phyloP scores from a whole-genome alignment of 2,888 invertebrate genomes.

The Osmoderma eremita region DNA sequence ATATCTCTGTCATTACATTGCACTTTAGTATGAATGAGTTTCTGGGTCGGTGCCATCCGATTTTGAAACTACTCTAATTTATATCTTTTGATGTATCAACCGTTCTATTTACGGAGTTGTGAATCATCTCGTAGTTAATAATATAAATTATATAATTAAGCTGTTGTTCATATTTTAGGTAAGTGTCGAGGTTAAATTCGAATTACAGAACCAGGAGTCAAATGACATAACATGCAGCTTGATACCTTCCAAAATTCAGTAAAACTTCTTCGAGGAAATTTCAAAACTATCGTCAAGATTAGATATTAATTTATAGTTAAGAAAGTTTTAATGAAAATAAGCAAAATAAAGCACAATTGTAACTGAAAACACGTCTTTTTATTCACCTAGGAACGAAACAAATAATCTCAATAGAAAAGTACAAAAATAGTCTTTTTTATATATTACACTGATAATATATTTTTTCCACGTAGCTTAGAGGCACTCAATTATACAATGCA shows the following conservation, averaged over 20 bases:
- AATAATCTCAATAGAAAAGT: conserved; percentile 54
- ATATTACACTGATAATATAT: conserved; percentile 43
- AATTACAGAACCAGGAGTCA: conserved; percentile 70
- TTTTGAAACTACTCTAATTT: too few species aligned
- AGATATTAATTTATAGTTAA: not conserved
- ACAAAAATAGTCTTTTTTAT: conserved; percentile 53
- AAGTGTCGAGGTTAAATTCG: conserved; percentile 78
- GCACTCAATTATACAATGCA: conserved; percentile 41
- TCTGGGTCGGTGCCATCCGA: too few species aligned
- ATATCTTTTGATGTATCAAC: too few species aligned
- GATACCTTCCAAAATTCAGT: conserved; percentile 73
- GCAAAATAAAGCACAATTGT: conserved; percentile 33
- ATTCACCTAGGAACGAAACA: conserved; percentile 51
- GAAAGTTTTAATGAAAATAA: not conserved
- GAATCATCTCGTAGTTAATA: too few species aligned
- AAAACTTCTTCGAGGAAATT: conserved; percentile 28
- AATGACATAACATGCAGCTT: conserved; percentile 74
- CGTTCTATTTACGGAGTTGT: too few species aligned
- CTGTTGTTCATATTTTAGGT: conserved; percentile 61
- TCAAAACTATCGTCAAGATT: not conserved
- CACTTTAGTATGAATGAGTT: too few species aligned
- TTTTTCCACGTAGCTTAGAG: conserved; percentile 37
- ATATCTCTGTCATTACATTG: too few species aligned
- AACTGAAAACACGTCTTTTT: conserved; percentile 47
- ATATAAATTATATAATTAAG: conserved; percentile 7